Evolutionary conservation across 2,797 vertebrate species (phyloP), one percentile per base, ranked within the genome.

Genomic region (Sebastes itinus): DNA sequence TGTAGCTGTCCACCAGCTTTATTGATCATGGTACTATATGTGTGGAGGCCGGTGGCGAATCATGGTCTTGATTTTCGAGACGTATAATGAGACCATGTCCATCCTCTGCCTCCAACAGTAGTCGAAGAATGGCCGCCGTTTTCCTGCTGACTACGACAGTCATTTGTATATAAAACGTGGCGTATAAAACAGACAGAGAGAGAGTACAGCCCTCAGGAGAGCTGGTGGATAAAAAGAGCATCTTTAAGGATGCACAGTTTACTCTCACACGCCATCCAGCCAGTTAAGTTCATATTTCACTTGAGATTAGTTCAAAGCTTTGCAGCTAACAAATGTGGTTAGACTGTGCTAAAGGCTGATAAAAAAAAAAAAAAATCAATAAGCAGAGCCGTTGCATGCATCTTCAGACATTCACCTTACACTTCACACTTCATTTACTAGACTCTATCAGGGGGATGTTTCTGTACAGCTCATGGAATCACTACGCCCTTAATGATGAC

Each of bases 71-170:
- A 9, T 7, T 35, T 60, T 25, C 28, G 0, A 61, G 42, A 27
- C 64, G 2, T 38, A 13, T 35, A 23, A 38, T 23, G n/a, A 28
- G 22, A 18, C 18, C 7, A 5, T 18, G 12, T 64, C 16, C 27
- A 13, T 55, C 28, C 8, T 54, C 71, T 33, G 16, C 64, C 60
- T 60, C 60, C 18, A 46, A 56, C 7, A 49, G 4, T 52, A 20
- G 54, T 46, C 8, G 4, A 42, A 35, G 23, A 68, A 42, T 13
- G 23, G 28, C 13, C 68, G 35, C 7, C 0, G 42, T 56, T 63
- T 81, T 80, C 55, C 67, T 78, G 80, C 80, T 72, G 64, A 80
- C 28, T 68, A 13, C 5, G 6, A 60, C 14, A 54, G 18, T 6
- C 18, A 22, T 62, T 79, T 79, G 72, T 62, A 23, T 42, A 20